These are phyloP conservation scores for Neolamprologus sp. DNA, from an alignment of 2,113 vertebrate genomes.

Conservation along the genomic window DNA sequence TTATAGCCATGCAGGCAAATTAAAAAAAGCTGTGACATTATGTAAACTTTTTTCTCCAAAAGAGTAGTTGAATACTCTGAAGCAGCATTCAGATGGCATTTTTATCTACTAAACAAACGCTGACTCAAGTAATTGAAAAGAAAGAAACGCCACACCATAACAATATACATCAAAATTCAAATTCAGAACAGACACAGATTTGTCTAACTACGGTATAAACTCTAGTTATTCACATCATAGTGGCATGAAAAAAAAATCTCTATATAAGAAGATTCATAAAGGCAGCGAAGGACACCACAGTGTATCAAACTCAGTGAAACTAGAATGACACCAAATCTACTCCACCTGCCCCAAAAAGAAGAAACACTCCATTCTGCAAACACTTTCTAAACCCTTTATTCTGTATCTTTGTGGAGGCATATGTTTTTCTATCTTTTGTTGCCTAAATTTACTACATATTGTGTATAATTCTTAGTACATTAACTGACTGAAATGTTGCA, in stretches of 20 bases:
- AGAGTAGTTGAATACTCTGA: not conserved
- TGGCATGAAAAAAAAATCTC: rapidly evolving
- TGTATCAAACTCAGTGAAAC: not conserved
- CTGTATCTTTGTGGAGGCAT: not conserved
- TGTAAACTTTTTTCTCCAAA: not conserved
- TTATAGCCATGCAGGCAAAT: not conserved
- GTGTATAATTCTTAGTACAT: not conserved
- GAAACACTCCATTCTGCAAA: not conserved
- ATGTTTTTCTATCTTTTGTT: too few species aligned
- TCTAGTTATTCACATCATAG: not conserved
- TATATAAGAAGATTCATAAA: not conserved
- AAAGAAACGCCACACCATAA: not conserved
- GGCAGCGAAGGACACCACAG: rapidly evolving
- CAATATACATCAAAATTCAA: not conserved
- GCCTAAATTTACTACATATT: not conserved
- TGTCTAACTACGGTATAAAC: rapidly evolving
- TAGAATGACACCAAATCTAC: not conserved
- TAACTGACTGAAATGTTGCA: not conserved
- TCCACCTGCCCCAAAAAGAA: not conserved
- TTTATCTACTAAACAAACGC: not conserved
- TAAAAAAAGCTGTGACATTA: not conserved
- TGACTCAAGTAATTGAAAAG: not conserved
- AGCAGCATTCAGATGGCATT: not conserved
- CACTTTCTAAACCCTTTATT: not conserved
- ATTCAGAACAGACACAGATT: not conserved